Evolutionary conservation across 2,113 vertebrate species (phyloP), one percentile per base, ranked within the genome.

Genomic region (Xenus cinereus): DNA sequence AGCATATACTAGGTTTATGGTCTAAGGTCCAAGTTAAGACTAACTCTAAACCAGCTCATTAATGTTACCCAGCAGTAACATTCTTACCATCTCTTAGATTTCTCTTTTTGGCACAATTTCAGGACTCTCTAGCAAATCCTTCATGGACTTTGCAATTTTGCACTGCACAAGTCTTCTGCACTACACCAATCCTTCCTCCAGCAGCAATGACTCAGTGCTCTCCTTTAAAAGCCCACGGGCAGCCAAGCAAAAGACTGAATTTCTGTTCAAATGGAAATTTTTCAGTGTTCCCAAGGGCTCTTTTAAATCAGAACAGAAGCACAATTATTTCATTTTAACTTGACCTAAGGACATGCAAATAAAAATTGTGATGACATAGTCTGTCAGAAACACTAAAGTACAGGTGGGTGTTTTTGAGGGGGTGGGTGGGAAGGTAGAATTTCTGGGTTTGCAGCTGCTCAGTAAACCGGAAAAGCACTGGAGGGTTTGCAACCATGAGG

Each of bases 341-440:
- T 45, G 4, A 7, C 9, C 2, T 32, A 50, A 54, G 4, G n/a
- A 41, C 12, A 41, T 14, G 26, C 2, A 21, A 83, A 72, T 59
- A 73, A 39, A 32, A 37, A 22, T 1, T 17, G 32, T 43, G 11
- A 28, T 21, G 6, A 59, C 13, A 45, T 12, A 13, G 23, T 53
- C 46, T 56, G 22, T 24, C 59, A 53, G n/a, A 53, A 73, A 60
- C 30, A 39, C 16, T 27, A 27, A 27, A 46, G 56, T 12, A 75
- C 45, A 75, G n/a, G 39, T 28, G 19, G 10, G 8, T 1, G 4
- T 26, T 46, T 37, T 39, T 15, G 5, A 6, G 20, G 19, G 7
- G 5, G 11, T 1, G 8, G 7, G 7, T 5, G 2, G 9, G 8
- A 12, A 5, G 16, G 12, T 54, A 21, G 20, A 21, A 28, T 69